Percentiles rank a stretch among this genome's conserved stretches.
phyloP scores from a whole-genome alignment of 1,140 invertebrate genomes.

The Eufriesea mexicana region DNA sequence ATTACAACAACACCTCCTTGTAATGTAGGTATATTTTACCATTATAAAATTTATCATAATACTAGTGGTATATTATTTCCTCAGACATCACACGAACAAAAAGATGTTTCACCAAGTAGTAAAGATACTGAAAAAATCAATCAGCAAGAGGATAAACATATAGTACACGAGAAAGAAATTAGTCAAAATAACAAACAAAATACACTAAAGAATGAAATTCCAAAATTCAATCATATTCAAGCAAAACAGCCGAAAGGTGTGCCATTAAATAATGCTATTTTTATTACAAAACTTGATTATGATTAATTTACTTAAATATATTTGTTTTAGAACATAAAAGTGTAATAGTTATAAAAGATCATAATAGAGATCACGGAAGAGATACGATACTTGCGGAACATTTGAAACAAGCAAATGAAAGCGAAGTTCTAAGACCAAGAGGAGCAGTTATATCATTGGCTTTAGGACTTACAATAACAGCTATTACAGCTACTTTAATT shows the following conservation, averaged over 20 bases:
- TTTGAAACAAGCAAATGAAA: conserved; percentile 75
- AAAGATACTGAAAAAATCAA: conserved; percentile 45
- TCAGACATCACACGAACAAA: conserved; percentile 62
- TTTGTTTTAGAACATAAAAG: conserved; percentile 60
- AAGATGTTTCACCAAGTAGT: conserved; percentile 37
- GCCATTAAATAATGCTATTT: neutral
- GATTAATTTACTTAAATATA: neutral
- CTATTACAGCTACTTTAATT: conserved; percentile 89
- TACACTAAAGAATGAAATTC: conserved; percentile 14
- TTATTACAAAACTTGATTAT: neutral
- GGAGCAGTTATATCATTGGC: conserved; percentile 93
- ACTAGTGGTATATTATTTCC: neutral
- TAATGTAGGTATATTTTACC: conserved; percentile 63
- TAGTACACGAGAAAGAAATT: conserved; percentile 18
- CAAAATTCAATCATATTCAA: conserved; percentile 52
- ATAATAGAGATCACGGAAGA: conserved; percentile 58
- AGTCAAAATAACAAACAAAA: conserved; percentile 49
- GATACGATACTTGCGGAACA: conserved; percentile 44
- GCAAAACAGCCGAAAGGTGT: conserved; percentile 61
- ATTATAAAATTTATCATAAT: neutral
- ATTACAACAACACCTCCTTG: conserved; percentile 65
- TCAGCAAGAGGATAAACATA: conserved; percentile 44
- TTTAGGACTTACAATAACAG: conserved; percentile 83
- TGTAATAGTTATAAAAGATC: conserved; percentile 65
- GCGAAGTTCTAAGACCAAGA: conserved; percentile 86